Evolutionary conservation across 1,140 invertebrate species (phyloP).

Genomic region (Nomia melanderi): DNA sequence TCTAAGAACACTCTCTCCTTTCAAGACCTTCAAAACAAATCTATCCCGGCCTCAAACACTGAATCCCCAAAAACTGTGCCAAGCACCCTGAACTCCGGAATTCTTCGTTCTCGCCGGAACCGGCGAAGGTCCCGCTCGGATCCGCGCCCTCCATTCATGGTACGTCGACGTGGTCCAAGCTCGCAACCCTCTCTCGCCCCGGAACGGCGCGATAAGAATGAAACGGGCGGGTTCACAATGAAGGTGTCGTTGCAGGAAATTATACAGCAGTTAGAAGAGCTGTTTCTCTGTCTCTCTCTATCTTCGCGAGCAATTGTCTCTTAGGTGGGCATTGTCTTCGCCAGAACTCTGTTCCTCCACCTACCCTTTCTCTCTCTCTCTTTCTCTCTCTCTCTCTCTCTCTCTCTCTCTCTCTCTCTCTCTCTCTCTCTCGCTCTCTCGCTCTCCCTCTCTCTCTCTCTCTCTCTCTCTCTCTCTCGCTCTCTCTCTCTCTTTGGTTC

Average conservation of each 20-base stretch:
- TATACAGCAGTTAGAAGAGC: slow-evolving; percentile 81
- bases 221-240: slow-evolving; percentile 78
- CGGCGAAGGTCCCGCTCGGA: neutral
- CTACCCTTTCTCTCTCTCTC: neutral
- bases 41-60: neutral
- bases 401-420: neutral
- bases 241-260: slow-evolving; percentile 82
- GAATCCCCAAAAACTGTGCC: neutral
- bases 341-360: slow-evolving; percentile 43
- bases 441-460: neutral
- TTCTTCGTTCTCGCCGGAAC: neutral
- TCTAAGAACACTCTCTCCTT: neutral
- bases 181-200: slow-evolving; percentile 53
- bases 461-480: neutral
- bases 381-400: neutral
- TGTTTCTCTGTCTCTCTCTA: slow-evolving; percentile 61
- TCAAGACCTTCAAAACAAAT: neutral
- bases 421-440: too few species aligned
- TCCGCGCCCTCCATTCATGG: slow-evolving; percentile 28
- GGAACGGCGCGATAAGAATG: slow-evolving; percentile 75
- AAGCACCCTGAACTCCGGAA: neutral
- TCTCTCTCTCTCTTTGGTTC: slow-evolving; percentile 42
- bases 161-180: slow-evolving; percentile 8
- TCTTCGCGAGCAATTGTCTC: slow-evolving; percentile 79
- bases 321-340: slow-evolving; percentile 76